These are phyloP conservation scores for Vultur gryphus DNA, from an alignment of 2,797 vertebrate species.

Conservation along the genomic window DNA sequence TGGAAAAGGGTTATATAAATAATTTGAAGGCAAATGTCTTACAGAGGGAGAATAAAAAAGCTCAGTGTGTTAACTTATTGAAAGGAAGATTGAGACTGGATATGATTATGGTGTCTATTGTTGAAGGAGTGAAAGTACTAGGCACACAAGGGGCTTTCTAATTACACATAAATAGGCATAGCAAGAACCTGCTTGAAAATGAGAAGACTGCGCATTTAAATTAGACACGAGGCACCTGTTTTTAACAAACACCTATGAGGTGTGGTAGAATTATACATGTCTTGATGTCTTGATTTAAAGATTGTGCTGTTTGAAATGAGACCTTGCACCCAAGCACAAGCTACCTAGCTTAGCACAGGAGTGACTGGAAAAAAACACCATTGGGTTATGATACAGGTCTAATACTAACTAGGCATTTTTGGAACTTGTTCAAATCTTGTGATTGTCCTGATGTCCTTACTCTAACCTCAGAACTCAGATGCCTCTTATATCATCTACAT, in stretches of 20 bases:
- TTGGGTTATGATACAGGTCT: background rate
- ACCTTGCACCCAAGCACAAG: background rate
- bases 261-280: background rate
- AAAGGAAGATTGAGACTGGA: background rate
- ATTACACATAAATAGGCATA: background rate
- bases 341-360: background rate
- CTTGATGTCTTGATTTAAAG: background rate
- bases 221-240: background rate
- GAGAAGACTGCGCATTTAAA: background rate
- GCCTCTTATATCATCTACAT: background rate
- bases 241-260: background rate
- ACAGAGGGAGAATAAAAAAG: background rate
- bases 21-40: background rate
- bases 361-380: background rate
- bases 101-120: background rate
- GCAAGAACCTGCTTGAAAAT: background rate
- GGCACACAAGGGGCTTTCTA: background rate
- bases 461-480: background rate
- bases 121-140: background rate
- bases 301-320: background rate
- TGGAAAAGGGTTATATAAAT: background rate
- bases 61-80: background rate
- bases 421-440: background rate
- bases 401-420: background rate
- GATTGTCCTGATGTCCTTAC: background rate